Conservation (phyloP, 2,888 invertebrate genomes). For the Siphonodentalium dalli region DNA sequence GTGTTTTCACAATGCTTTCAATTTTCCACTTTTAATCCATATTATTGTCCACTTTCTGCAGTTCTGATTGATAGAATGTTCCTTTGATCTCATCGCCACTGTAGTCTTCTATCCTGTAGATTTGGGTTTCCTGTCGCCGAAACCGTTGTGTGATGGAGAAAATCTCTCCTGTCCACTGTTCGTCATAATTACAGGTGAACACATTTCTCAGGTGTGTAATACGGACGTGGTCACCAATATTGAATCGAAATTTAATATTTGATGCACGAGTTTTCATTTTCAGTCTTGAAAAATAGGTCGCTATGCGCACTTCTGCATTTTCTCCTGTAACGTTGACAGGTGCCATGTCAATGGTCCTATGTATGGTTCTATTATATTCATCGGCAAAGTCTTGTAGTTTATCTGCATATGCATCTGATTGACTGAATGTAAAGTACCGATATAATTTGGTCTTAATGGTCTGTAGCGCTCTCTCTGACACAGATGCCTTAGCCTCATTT, state of each 20-base stretch:
- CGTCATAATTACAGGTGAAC: constrained; percentile 27
- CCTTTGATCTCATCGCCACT: constrained; percentile 24
- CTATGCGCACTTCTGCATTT: constrained; percentile 23
- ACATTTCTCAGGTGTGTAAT: constrained; percentile 21
- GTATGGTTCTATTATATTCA: constrained; percentile 32
- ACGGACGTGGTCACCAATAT: constrained; percentile 28
- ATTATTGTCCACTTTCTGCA: constrained; percentile 22
- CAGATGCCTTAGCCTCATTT: too few species aligned
- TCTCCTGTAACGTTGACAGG: constrained; percentile 19
- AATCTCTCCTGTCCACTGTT: constrained; percentile 28
- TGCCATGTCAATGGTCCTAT: constrained; percentile 32
- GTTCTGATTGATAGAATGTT: constrained; percentile 30
- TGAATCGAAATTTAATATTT: constrained; percentile 24
- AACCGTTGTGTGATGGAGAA: constrained; percentile 25
- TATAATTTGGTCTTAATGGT: constrained; percentile 22
- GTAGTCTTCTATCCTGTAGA: constrained; percentile 27
- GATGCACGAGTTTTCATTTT: too few species aligned
- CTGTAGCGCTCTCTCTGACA: constrained; percentile 25
- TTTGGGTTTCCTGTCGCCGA: constrained; percentile 21
- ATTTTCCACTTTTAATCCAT: constrained; percentile 26
- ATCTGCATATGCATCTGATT: constrained; percentile 20
- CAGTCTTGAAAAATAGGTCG: constrained; percentile 21
- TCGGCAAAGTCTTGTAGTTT: constrained; percentile 22
- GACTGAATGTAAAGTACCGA: constrained; percentile 26
- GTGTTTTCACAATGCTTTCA: constrained; percentile 25